Base-by-base conservation (phyloP, 2,113 vertebrate genomes). In the Edolisoma coerulescens region DNA sequence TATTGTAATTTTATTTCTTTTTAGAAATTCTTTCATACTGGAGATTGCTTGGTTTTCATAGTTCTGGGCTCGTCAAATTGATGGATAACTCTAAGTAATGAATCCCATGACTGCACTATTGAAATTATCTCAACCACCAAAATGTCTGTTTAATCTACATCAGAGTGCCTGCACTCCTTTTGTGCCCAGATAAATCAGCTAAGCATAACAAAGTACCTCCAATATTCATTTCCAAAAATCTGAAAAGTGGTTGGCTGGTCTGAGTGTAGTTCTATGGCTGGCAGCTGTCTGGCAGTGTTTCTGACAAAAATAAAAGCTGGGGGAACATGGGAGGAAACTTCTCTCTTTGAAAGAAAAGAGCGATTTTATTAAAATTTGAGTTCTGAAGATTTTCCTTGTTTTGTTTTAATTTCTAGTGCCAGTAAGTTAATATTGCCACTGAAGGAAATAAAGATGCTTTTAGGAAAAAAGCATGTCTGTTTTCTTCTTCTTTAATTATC, bases 121-220 rank as follows among this genome's bases (percentile, higher is more conserved):
- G 86, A 96, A 97, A 94, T 96, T 88, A 96, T 96, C 92, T 90
- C 91, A 82, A 60, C 86, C 75, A 91, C 93, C 65, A 81, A 97
- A 97, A 97, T 92, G 74, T 89, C 96, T 94, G 61, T 90, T 95
- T 92, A 94, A 96, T 96, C 92, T 94, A 56, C 94, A 94, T 93
- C 75, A 92, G 90, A 91, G 84, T 88, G 86, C 41, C 67, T 90
- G 84, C 0, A 3, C 49, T 92, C 70, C 78, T 93, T 97, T 96
- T 79, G 95, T 95, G 75, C 67, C 89, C 71, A 87, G 95, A 96
- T 94, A 97, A 96, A 96, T 89, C 92, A 95, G 75, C 80, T 95
- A 91, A 93, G 86, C 89, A 81, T 87, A 94, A 93, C 85, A 90
- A 95, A 96, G 63, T 84, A 60, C 49, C 85, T 93, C 89, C 50